Conservation (phyloP, 2,888 invertebrate genomes). For the Bruchidius siliquastri region DNA sequence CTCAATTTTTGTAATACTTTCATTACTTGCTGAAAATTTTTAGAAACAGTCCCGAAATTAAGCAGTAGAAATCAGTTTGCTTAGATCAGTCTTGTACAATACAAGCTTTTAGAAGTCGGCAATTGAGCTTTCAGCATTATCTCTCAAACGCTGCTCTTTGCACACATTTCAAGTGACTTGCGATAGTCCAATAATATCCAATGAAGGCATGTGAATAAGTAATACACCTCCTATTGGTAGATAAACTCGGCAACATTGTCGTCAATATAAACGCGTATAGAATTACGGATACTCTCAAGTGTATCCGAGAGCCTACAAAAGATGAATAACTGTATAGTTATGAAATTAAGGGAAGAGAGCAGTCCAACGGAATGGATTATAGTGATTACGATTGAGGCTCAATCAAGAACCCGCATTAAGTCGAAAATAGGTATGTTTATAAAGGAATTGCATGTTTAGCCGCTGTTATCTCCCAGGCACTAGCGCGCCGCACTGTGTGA, state of each 20-base stretch:
- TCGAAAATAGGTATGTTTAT: slow-evolving; percentile 14
- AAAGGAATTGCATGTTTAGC: slow-evolving; percentile 5
- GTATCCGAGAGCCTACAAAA: background rate
- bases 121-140: no score
- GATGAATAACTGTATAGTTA: slow-evolving; percentile 5
- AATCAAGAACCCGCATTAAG: slow-evolving; percentile 11
- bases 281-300: background rate
- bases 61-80: no score
- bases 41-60: no score
- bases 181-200: no score
- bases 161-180: no score
- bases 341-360: slow-evolving; percentile 5
- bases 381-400: slow-evolving; percentile 9
- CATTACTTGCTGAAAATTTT: no score
- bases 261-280: background rate
- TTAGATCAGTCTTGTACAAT: no score
- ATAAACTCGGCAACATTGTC: background rate
- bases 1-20: no score
- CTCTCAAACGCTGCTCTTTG: no score
- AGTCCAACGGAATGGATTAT: slow-evolving; percentile 6
- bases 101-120: no score
- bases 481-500: background rate
- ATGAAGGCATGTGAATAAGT: no score
- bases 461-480: background rate
- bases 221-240: background rate